Percentiles rank a stretch among this genome's conserved stretches.
These are phyloP conservation scores for Microplitis demolitor DNA, from an alignment of 1,140 invertebrate species.

Conservation along the genomic window DNA sequence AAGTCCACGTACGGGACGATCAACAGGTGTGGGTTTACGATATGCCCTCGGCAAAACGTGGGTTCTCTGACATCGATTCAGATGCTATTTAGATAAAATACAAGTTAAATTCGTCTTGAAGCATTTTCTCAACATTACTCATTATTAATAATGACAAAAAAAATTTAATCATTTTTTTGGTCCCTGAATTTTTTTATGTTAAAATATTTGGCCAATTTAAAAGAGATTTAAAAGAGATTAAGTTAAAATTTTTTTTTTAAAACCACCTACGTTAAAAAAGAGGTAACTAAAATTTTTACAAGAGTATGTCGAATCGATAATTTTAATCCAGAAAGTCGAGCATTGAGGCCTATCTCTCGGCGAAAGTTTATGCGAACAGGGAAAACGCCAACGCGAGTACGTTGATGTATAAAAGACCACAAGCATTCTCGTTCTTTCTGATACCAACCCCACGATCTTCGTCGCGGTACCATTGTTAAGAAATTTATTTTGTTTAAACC, in stretches of 20 bases:
- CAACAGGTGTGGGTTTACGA: conserved; percentile 59
- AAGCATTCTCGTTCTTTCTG: conserved; percentile 34
- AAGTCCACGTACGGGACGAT: conserved; percentile 20
- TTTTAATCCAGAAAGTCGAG: conserved; percentile 39
- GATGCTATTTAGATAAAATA: conserved; percentile 60
- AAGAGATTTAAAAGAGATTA: conserved; percentile 11
- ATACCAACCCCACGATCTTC: conserved; percentile 25
- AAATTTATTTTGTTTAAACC: background rate
- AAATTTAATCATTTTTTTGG: no score
- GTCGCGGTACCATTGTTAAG: background rate
- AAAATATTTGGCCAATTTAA: conserved; percentile 7
- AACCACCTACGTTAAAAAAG: conserved; percentile 8
- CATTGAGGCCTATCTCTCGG: conserved; percentile 37
- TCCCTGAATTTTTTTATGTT: background rate
- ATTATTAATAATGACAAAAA: no score
- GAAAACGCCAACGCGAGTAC: conserved; percentile 44
- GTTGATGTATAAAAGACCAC: conserved; percentile 38
- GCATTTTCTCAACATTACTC: conserved; percentile 46
- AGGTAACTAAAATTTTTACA: background rate
- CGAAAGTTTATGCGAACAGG: conserved; percentile 45
- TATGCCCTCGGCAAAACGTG: conserved; percentile 42
- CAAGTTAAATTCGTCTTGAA: conserved; percentile 36
- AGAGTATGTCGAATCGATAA: conserved; percentile 36
- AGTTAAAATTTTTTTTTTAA: background rate
- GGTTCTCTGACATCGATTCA: conserved; percentile 56